A percentile compares a stretch with the other conserved stretches of the same genome.
Evolutionary conservation across 2,888 invertebrate genomes (phyloP).

Genomic region (Pseudoips prasinana): DNA sequence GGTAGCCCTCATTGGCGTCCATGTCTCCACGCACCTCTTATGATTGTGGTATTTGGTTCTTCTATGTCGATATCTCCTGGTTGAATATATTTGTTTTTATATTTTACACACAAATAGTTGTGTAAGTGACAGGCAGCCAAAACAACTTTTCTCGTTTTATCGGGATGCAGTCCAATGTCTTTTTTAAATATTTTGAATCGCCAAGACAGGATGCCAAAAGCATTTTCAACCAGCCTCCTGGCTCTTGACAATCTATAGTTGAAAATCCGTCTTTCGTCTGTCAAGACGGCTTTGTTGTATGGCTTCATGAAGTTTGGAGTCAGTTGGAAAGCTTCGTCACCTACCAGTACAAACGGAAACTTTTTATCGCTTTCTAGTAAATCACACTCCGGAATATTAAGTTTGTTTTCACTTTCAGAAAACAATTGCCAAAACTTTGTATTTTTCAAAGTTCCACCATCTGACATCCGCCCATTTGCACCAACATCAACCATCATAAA

Average conservation of each 20-base stretch:
- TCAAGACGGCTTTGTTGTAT: constrained; percentile 6
- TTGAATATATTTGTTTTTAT: constrained; percentile 14
- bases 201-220: constrained; percentile 5
- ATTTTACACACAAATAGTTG: constrained; percentile 14
- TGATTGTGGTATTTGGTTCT: constrained; percentile 13
- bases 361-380: constrained; percentile 9
- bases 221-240: constrained; percentile 7
- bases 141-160: constrained; percentile 7
- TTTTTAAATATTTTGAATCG: constrained; percentile 5
- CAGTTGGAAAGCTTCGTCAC: constrained; percentile 7
- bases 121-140: constrained; percentile 9
- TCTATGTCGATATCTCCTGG: constrained; percentile 14
- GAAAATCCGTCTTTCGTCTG: constrained; percentile 7
- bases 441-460: constrained; percentile 7
- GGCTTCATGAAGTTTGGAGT: constrained; percentile 1
- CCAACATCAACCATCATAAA: constrained; percentile 12
- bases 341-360: constrained; percentile 8
- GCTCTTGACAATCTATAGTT: constrained; percentile 14
- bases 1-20: no score
- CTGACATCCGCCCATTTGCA: constrained; percentile 11
- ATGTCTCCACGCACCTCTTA: constrained; percentile 15
- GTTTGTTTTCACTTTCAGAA: constrained; percentile 10
- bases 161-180: constrained; percentile 7
- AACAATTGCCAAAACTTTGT: constrained; percentile 9
- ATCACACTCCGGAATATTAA: constrained; percentile 5